These are phyloP conservation scores for Chrysemys picta DNA, from an alignment of 2,113 vertebrate species.

Conservation along the genomic window DNA sequence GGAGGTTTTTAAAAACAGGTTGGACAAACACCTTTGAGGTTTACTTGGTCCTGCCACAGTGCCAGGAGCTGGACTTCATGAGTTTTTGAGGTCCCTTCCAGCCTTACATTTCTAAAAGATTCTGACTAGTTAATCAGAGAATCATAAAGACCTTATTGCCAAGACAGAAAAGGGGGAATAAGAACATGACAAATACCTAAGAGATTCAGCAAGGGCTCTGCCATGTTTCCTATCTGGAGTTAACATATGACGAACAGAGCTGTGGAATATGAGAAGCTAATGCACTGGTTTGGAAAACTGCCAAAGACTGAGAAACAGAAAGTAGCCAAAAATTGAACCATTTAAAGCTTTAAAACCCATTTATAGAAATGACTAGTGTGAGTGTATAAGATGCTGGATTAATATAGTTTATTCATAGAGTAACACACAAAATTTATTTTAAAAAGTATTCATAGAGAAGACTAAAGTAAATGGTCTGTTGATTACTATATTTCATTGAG, in stretches of 20 bases:
- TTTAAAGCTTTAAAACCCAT: not conserved
- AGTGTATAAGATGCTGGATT: not conserved
- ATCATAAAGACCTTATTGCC: constrained; percentile 8
- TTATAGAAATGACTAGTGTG: not conserved
- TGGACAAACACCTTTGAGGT: no score
- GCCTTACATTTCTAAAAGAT: no score
- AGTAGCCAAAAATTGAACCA: not conserved
- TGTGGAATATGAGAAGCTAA: constrained; percentile 31
- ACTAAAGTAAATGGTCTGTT: not conserved
- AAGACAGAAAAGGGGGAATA: not conserved
- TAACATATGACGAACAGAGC: constrained; percentile 1
- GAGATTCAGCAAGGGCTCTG: not conserved
- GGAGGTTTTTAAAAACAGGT: no score
- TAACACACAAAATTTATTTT: not conserved
- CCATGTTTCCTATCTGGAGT: not conserved
- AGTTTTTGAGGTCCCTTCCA: no score
- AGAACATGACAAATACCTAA: not conserved
- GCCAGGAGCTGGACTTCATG: no score
- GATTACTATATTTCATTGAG: not conserved
- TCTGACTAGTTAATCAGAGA: no score
- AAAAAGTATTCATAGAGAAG: not conserved
- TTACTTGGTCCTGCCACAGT: no score
- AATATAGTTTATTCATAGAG: not conserved
- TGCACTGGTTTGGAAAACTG: constrained; percentile 18
- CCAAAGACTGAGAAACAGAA: constrained; percentile 23